These are phyloP conservation scores for Serranus cabrilla DNA, from an alignment of 2,797 vertebrate genomes.

Conservation along the genomic window DNA sequence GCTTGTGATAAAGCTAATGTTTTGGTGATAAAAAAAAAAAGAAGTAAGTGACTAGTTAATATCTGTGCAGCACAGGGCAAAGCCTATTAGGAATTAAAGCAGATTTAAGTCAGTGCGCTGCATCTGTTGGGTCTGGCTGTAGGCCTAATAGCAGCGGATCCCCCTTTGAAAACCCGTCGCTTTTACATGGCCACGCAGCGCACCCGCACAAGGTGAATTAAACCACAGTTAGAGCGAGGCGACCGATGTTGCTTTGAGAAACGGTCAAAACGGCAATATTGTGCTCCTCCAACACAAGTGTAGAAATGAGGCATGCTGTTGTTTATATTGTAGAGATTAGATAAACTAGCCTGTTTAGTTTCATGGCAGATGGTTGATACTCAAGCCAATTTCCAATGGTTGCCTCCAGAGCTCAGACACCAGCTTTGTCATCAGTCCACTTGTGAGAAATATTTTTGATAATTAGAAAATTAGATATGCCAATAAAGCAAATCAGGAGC, in stretches of 20 bases:
- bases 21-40: conserved; percentile 41
- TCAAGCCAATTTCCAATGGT: conserved; percentile 90
- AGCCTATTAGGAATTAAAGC: conserved; percentile 87
- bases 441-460: conserved; percentile 87
- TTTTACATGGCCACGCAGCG: conserved; percentile 55
- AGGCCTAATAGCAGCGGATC: conserved; percentile 73
- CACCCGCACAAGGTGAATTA: conserved; percentile 54
- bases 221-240: conserved; percentile 50
- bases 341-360: conserved; percentile 93
- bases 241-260: conserved; percentile 53
- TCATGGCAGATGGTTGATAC: conserved; percentile 92
- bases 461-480: conserved; percentile 88
- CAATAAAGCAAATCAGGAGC: conserved; percentile 77
- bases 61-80: conserved; percentile 78
- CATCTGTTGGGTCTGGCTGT: conserved; percentile 84
- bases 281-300: conserved; percentile 85
- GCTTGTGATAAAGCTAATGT: conserved; percentile 61
- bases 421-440: conserved; percentile 83
- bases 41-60: conserved; percentile 81
- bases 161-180: conserved; percentile 56
- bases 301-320: conserved; percentile 91
- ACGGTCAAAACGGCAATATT: conserved; percentile 65
- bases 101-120: conserved; percentile 84
- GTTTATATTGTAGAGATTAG: conserved; percentile 93
- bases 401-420: conserved; percentile 89